Evolutionary conservation across 1,140 invertebrate genomes (phyloP).

Genomic region (Acromyrmex charruanus): DNA sequence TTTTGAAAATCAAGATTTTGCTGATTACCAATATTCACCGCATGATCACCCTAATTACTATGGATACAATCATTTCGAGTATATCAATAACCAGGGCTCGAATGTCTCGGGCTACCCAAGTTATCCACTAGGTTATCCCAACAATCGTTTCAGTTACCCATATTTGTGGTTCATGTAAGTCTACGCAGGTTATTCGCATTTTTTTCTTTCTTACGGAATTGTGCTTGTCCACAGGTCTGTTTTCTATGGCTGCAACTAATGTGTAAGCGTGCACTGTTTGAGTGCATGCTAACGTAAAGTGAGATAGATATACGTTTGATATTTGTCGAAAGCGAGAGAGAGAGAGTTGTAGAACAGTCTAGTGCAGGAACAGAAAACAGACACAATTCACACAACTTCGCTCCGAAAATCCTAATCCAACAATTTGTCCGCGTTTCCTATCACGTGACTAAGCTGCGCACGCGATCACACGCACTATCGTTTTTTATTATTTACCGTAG

Average conservation of each 20-base stretch:
- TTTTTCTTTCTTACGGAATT: background rate
- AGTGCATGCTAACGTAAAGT: no score
- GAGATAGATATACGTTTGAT: no score
- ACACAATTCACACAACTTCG: background rate
- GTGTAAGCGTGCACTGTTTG: no score
- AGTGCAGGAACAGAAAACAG: no score
- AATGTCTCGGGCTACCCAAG: background rate
- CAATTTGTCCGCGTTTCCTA: no score
- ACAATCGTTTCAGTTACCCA: constrained; percentile 43
- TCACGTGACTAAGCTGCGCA: background rate
- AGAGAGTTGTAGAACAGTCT: no score
- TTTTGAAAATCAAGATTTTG: background rate
- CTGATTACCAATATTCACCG: background rate
- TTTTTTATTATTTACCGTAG: background rate
- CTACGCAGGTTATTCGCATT: constrained; percentile 45
- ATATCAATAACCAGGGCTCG: background rate
- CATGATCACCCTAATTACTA: background rate
- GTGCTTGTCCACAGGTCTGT: no score
- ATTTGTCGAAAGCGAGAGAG: no score
- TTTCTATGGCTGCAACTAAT: no score
- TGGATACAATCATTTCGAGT: no score
- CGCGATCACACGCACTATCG: background rate
- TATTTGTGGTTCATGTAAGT: constrained; percentile 68
- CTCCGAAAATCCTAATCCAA: background rate
- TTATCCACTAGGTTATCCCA: no score